These are phyloP conservation scores for Drosophila cracens DNA, from an alignment of 2,888 invertebrate species.

Conservation along the genomic window DNA sequence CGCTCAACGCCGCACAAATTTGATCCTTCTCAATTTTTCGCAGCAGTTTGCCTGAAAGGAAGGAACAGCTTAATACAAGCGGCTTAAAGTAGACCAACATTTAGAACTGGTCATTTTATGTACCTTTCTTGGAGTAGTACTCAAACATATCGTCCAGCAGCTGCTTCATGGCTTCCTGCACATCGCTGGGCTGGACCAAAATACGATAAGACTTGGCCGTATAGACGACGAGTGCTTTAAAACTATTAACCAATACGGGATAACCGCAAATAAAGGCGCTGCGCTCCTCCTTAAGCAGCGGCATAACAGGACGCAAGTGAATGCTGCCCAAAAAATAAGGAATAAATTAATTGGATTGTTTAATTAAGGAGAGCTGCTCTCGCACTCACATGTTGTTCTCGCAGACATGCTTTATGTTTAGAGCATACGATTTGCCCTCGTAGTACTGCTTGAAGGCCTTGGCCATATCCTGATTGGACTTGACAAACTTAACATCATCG, in stretches of 20 bases:
- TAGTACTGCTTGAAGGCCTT: slow-evolving; percentile 86
- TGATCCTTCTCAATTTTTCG: slow-evolving; percentile 85
- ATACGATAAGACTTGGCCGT: slow-evolving; percentile 87
- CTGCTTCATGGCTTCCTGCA: slow-evolving; percentile 85
- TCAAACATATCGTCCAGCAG: slow-evolving; percentile 87
- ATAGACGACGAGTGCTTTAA: slow-evolving; percentile 87
- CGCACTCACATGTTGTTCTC: slow-evolving; percentile 84
- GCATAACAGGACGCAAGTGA: slow-evolving; percentile 88
- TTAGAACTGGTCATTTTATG: neutral
- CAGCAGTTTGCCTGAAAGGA: slow-evolving; percentile 78
- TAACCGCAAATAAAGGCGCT: slow-evolving; percentile 87
- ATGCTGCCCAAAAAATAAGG: slow-evolving; percentile 86
- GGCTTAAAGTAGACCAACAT: neutral
- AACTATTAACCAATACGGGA: slow-evolving; percentile 87
- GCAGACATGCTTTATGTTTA: slow-evolving; percentile 82
- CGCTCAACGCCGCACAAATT: slow-evolving; percentile 88
- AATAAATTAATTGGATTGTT: neutral
- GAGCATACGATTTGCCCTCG: slow-evolving; percentile 83
- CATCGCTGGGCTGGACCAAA: slow-evolving; percentile 88
- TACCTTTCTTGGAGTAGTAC: slow-evolving; percentile 85
- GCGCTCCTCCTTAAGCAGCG: slow-evolving; percentile 81
- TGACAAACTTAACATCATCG: slow-evolving; percentile 83
- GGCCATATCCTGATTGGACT: slow-evolving; percentile 82
- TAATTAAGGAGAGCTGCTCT: neutral
- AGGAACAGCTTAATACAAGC: neutral